Base-by-base conservation (phyloP, 1,140 invertebrate genomes). In the Armadillidium nasatum region DNA sequence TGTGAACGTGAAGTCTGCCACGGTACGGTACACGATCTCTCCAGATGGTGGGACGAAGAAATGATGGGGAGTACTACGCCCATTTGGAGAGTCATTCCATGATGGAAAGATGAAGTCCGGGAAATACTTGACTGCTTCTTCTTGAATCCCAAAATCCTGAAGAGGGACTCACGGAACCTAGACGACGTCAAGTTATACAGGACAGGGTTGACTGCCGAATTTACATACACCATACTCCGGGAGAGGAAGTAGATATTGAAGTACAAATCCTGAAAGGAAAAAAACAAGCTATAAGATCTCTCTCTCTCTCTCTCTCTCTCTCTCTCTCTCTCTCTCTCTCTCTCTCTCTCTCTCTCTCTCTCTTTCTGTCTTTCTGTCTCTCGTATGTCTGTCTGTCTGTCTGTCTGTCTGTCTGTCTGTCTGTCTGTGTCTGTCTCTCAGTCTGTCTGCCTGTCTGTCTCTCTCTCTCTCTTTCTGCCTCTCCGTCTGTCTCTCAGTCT, bases 121-220 rank as follows among this genome's bases (percentile, higher is more conserved):
- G 50, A 60, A 60, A 60, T 60, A 60, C 7, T 60, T 13, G 11
- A 2, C 50, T 60, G 50, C 50, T 60, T 60, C 7, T 60, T 60
- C 50, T 50, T 50, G 46, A 50, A 50, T 50, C 73, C 50, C 54
- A 74, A 67, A 21, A 67, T 22, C n/a, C 72, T 66, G 10, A 43
- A 23, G 81, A 95, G 94, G 0, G 93, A 93, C 19, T 91, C 89
- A 10, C 94, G 88, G 85, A 95, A 95, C 84, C 95, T 95, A 0
- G 92, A 93, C n/a, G 92, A 94, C 91, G 92, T 92, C 11, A 92
- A 84, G 83, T 92, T 93, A 85, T 96, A 96, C 15, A 95, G 86
- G 80, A 95, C 93, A 6, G 94, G 94, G 85, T 95, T 96, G 74
- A 95, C 89, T 23, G 93, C 92, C 10, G 93, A 94, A 83, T 95